These are phyloP conservation scores for Flabesymbios commensalis DNA, from an alignment of 2,888 invertebrate genomes.

Conservation along the genomic window DNA sequence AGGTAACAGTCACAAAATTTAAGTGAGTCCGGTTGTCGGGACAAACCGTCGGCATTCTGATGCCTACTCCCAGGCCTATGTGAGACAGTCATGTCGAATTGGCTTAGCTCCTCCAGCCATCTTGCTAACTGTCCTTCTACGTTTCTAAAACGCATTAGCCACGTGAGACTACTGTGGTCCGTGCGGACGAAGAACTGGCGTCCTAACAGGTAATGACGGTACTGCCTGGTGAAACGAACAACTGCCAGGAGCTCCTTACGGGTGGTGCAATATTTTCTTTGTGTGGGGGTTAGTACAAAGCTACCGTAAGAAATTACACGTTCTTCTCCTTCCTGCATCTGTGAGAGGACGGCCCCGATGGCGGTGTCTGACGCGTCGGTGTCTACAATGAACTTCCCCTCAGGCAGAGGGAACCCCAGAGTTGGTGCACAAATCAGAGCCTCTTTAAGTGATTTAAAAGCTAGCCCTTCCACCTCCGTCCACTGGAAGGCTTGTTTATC, in stretches of 20 bases:
- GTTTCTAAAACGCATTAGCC: constrained; percentile 22
- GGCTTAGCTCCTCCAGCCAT: constrained; percentile 21
- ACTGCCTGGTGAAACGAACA: constrained; percentile 27
- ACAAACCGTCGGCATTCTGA: constrained; percentile 30
- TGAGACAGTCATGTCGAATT: constrained; percentile 18
- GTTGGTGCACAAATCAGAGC: constrained; percentile 20
- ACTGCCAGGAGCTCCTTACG: constrained; percentile 29
- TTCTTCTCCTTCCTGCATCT: constrained; percentile 30
- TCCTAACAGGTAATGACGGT: constrained; percentile 33
- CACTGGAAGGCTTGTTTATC: no score
- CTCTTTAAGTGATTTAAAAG: constrained; percentile 24
- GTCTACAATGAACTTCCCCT: constrained; percentile 30
- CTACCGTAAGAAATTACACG: constrained; percentile 30
- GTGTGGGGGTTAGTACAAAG: constrained; percentile 11
- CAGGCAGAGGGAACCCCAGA: constrained; percentile 18
- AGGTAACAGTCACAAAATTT: not conserved
- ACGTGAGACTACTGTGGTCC: constrained; percentile 33
- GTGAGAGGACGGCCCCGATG: constrained; percentile 32
- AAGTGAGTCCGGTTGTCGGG: constrained; percentile 16
- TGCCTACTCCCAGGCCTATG: constrained; percentile 28
- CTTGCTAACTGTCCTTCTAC: constrained; percentile 21
- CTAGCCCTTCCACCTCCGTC: constrained; percentile 3
- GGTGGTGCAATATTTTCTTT: constrained; percentile 25
- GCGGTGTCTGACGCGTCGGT: constrained; percentile 36
- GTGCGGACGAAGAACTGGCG: constrained; percentile 20